These are phyloP conservation scores for Cnemophilus loriae DNA, from an alignment of 2,113 vertebrate species.

Conservation along the genomic window DNA sequence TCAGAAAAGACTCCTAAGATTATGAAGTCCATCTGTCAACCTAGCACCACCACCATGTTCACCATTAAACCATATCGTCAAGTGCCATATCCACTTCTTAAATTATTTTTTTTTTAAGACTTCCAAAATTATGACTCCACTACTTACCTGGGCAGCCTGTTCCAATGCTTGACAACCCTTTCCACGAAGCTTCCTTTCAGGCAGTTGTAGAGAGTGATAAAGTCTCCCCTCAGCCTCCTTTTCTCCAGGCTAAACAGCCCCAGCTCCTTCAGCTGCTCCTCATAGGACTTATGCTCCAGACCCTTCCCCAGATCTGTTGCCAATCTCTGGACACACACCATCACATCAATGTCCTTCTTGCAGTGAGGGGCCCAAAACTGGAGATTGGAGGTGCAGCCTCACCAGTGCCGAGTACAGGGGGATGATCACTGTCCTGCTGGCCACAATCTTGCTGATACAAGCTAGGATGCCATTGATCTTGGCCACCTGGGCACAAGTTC, in stretches of 20 bases:
- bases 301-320: background rate
- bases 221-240: background rate
- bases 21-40: too few species aligned
- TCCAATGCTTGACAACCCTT: background rate
- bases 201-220: too few species aligned
- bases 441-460: background rate
- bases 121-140: background rate
- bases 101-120: background rate
- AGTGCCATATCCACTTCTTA: background rate
- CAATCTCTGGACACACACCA: background rate
- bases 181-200: background rate
- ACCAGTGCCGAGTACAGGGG: background rate
- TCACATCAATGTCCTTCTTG: background rate
- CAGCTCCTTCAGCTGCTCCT: background rate
- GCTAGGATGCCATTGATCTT: background rate
- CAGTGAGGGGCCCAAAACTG: background rate
- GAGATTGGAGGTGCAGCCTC: background rate
- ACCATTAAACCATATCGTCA: background rate
- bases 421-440: background rate
- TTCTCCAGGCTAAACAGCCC: background rate
- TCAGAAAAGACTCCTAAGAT: background rate
- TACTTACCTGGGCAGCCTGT: background rate
- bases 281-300: background rate
- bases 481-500: background rate
- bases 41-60: background rate